A percentile compares a stretch with the other conserved stretches of the same genome.
These are phyloP conservation scores for Rhinichthys osculus DNA, from an alignment of 2,797 vertebrate species.

Conservation along the genomic window DNA sequence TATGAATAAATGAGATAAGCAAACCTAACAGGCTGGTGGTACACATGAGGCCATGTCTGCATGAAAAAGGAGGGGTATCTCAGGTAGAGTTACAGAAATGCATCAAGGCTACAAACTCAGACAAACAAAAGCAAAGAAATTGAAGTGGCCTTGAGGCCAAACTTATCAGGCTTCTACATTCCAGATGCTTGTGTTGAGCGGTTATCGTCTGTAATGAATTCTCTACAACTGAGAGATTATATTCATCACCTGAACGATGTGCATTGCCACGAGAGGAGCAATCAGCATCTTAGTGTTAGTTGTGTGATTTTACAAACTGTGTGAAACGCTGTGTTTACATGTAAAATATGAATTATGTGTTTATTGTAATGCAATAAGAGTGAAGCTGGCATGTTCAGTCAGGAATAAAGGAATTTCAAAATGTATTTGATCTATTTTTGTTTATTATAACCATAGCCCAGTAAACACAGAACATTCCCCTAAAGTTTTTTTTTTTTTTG, in stretches of 20 bases:
- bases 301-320: not conserved
- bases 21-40: conserved; percentile 11
- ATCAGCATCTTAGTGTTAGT: not conserved
- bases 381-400: not conserved
- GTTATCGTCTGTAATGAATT: conserved; percentile 23
- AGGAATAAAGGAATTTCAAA: not conserved
- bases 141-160: conserved; percentile 43
- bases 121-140: conserved; percentile 48
- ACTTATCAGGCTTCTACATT: conserved; percentile 45
- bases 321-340: not conserved
- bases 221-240: conserved; percentile 18
- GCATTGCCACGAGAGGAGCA: conserved; percentile 14
- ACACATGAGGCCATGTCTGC: conserved; percentile 11
- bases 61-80: not conserved
- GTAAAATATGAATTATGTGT: not conserved
- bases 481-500: too few species aligned
- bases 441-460: not conserved
- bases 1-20: conserved; percentile 37
- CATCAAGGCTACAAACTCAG: conserved; percentile 27
- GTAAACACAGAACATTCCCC: too few species aligned
- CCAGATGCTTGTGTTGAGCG: conserved; percentile 11
- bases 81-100: conserved; percentile 9
- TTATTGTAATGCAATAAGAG: not conserved
- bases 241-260: conserved; percentile 29
- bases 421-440: not conserved